phyloP scores from a whole-genome alignment of 35 echinoderm and acorn worm species.

The Ophiothrix spiculata region DNA sequence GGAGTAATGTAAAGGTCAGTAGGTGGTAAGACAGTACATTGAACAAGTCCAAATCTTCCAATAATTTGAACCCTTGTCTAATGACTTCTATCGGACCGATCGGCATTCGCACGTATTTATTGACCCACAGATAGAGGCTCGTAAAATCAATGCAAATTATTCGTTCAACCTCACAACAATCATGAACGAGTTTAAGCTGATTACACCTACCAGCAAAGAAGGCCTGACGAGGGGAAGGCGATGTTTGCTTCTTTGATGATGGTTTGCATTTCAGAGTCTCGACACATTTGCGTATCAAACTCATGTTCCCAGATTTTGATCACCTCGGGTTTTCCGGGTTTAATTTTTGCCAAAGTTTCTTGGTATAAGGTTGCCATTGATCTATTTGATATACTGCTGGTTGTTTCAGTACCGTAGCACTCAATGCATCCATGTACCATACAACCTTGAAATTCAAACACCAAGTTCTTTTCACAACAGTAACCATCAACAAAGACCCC shows the following conservation, averaged over 20 bases:
- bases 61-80: constrained; percentile 10
- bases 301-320: neutral
- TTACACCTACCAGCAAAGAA: constrained; percentile 74
- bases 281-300: neutral
- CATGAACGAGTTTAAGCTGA: constrained; percentile 43
- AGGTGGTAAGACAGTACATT: constrained; percentile 37
- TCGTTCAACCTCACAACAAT: constrained; percentile 9
- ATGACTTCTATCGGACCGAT: constrained; percentile 47
- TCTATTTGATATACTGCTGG: neutral
- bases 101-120: constrained; percentile 41
- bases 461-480: neutral
- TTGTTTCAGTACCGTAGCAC: constrained; percentile 10
- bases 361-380: constrained; percentile 26
- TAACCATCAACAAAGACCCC: neutral
- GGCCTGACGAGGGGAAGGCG: constrained; percentile 36
- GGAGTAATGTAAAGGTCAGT: constrained; percentile 45
- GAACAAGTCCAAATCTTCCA: constrained; percentile 7
- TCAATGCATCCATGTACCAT: constrained; percentile 50
- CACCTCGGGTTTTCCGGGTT: neutral
- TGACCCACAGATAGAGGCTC: constrained; percentile 21
- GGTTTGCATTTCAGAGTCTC: neutral
- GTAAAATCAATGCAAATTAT: constrained; percentile 57
- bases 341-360: neutral
- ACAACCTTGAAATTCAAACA: neutral
- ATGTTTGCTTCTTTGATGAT: neutral